Evolutionary conservation across 1,140 invertebrate species (phyloP).

Genomic region (Daktulosphaira vitifoliae): DNA sequence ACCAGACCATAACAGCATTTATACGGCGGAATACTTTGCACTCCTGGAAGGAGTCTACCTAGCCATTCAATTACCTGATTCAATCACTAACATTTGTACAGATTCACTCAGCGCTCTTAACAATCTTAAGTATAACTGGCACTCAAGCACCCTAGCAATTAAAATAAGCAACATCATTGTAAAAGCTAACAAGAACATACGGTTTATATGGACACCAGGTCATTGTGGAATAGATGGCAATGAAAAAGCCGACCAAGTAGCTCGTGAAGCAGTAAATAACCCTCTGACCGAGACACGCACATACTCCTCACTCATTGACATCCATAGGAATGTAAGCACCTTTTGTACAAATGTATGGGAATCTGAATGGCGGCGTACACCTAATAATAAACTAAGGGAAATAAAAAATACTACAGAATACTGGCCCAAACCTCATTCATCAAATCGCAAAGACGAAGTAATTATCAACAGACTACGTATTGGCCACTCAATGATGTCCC

Average conservation of each 20-base stretch:
- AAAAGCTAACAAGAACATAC: not conserved
- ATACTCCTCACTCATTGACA: not conserved
- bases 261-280: not conserved
- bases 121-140: not conserved
- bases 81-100: not conserved
- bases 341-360: not conserved
- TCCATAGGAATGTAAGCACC: not conserved
- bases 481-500: not conserved
- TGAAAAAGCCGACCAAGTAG: not conserved
- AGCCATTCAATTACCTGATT: not conserved
- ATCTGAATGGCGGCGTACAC: not conserved
- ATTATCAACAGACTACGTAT: not conserved
- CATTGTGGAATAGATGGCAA: not conserved
- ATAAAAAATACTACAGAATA: not conserved
- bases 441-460: not conserved
- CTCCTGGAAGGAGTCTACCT: not conserved
- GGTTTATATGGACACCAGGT: not conserved
- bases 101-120: not conserved
- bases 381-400: not conserved
- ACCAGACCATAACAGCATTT: too few relatives aligned
- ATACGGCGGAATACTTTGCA: too few relatives aligned
- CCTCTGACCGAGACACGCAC: not conserved
- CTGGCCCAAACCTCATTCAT: not conserved
- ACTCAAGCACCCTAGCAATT: not conserved
- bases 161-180: not conserved